Conservation (phyloP, 2,888 invertebrate genomes). For the Acrocyrtus sp. region DNA sequence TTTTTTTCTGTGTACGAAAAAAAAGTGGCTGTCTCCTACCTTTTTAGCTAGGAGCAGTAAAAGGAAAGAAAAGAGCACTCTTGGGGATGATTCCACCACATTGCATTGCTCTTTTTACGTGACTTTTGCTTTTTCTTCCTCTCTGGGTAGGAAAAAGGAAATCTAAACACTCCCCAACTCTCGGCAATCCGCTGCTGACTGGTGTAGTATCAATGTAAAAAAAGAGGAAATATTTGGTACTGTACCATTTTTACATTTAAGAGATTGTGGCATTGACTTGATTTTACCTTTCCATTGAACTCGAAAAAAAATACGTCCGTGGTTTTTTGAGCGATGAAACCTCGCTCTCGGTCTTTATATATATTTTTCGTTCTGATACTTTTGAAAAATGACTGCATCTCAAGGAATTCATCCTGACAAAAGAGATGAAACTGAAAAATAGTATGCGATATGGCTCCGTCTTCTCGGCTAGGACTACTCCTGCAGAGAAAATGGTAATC, state of each 20-base stretch:
- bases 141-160: conserved; percentile 3
- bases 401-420: conserved; percentile 24
- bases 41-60: conserved; percentile 33
- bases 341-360: too few species aligned
- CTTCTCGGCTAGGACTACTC: too few species aligned
- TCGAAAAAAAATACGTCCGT: conserved; percentile 25
- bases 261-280: conserved; percentile 37
- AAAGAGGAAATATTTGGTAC: too few species aligned
- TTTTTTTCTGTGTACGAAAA: conserved; percentile 25
- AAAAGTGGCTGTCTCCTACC: too few species aligned
- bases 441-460: background rate
- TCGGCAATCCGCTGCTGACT: background rate
- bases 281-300: conserved; percentile 47
- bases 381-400: conserved; percentile 16
- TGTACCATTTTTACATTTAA: background rate
- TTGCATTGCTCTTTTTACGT: conserved; percentile 45
- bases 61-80: conserved; percentile 42
- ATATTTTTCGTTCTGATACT: too few species aligned
- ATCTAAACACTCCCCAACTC: background rate
- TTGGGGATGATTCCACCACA: conserved; percentile 42
- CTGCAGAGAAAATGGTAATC: conserved; percentile 25
- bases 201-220: too few species aligned
- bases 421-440: background rate
- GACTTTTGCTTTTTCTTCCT: conserved; percentile 28
- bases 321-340: too few species aligned